Evolutionary conservation across 2,888 invertebrate genomes (phyloP), one percentile per base, ranked within the genome.

Genomic region (Latrodectus elegans): DNA sequence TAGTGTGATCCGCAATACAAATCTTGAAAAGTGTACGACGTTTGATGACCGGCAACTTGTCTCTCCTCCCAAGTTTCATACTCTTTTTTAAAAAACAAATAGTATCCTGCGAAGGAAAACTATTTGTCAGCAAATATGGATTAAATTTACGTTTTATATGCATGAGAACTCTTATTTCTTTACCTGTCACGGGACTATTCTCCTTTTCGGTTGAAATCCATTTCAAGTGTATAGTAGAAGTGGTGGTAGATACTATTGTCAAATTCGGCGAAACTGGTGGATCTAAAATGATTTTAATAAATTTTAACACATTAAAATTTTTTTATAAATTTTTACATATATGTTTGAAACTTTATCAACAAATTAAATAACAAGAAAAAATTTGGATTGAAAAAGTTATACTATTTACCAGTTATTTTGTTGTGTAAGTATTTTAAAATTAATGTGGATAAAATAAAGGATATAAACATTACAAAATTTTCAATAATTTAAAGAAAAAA

Each of bases 201-300:
- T 89, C 88, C 53, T 84, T 86, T 22, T 83, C 83, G n/a, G 86
- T 60, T 26, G 85, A 49, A 15, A 51, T 53, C 89, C 89, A 89
- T 22, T 88, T 85, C n/a, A 89, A 55, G n/a, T 88, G 88, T 91
- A 96, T 93, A 0, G 95, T 94, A 91, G 95, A 95, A 2, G 95
- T 95, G 2, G 96, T 95, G 0, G 95, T 95, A n/a, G 95, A 94
- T 9, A 95, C 95, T 17, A 96, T 92, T 4, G 94, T 94, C n/a
- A 95, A 94, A 92, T 95, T 95, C 90, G 96, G 96, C 12, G 95
- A 95, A 91, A 95, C 95, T 14, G 96, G 96, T 80, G 96, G 96
- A 88, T 96, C 95, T 94, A 92, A 84, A 84, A 84, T 51, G 51
- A 51, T 38, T 38, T 38, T 38, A 38, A 38, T 38, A 38, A 6